These are phyloP conservation scores for Physella acuta DNA, from an alignment of 1,140 invertebrate species.

Conservation along the genomic window DNA sequence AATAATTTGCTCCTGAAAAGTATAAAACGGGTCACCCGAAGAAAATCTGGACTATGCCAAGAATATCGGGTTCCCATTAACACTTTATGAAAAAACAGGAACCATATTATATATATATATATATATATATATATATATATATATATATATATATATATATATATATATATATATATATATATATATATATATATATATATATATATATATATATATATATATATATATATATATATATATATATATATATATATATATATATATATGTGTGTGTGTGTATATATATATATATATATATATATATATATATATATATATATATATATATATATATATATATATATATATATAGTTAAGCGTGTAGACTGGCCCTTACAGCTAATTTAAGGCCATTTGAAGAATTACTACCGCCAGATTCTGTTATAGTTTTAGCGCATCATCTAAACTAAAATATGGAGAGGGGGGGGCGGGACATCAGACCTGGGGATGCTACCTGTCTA, in stretches of 20 bases:
- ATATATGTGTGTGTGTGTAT: background rate
- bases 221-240: background rate
- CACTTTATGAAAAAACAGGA: no score
- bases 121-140: background rate
- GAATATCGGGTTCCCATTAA: no score
- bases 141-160: background rate
- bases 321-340: constrained; percentile 1
- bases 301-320: constrained; percentile 1
- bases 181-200: background rate
- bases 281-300: background rate
- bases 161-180: background rate
- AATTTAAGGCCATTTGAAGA: no score
- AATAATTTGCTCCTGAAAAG: no score
- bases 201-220: background rate
- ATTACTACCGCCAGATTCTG: no score
- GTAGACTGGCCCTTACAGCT: no score
- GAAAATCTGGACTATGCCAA: no score
- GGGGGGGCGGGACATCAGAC: background rate
- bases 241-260: background rate
- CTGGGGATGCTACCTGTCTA: background rate
- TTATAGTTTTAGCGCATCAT: background rate
- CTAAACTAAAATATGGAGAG: background rate
- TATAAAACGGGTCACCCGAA: no score
- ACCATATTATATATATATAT: background rate
- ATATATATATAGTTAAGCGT: background rate